Percentiles rank a stretch among this genome's conserved stretches.
Conservation (phyloP, 2,797 vertebrate genomes). For the Epinephelus awoara region DNA sequence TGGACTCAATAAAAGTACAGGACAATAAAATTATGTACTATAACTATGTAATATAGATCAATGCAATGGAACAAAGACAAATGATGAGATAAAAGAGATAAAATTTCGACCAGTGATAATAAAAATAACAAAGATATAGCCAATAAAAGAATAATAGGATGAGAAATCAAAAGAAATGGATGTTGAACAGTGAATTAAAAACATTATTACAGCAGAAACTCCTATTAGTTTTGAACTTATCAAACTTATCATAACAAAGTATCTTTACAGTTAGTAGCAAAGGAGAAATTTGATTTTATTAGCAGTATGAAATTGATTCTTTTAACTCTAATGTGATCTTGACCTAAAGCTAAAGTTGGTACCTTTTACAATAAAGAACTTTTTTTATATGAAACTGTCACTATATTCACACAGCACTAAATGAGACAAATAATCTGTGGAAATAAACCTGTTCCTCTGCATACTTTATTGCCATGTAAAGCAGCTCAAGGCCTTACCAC, state of each 20-base stretch:
- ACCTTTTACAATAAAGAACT: too few species aligned
- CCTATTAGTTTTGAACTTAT: background rate
- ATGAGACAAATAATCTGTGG: too few species aligned
- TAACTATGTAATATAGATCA: background rate
- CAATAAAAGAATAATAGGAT: background rate
- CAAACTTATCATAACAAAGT: too few species aligned
- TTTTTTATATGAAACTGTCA: too few species aligned
- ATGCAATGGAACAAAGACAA: background rate
- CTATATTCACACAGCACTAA: too few species aligned
- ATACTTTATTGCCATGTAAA: too few species aligned
- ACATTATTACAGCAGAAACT: background rate
- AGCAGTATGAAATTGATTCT: background rate
- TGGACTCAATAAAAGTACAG: background rate
- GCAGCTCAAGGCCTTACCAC: too few species aligned
- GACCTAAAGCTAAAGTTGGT: background rate
- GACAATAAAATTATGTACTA: background rate
- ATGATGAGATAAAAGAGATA: background rate
- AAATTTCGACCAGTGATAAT: background rate
- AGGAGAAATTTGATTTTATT: too few species aligned
- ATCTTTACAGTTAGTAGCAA: too few species aligned
- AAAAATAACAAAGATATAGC: background rate
- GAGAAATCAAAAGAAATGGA: slow-evolving; percentile 10
- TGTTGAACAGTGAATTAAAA: slow-evolving; percentile 15
- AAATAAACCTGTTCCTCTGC: too few species aligned
- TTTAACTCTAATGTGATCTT: background rate